A percentile compares a stretch with the other conserved stretches of the same genome.
phyloP scores from a whole-genome alignment of 2,797 vertebrate genomes.

The Hydrocynus forskahlii region DNA sequence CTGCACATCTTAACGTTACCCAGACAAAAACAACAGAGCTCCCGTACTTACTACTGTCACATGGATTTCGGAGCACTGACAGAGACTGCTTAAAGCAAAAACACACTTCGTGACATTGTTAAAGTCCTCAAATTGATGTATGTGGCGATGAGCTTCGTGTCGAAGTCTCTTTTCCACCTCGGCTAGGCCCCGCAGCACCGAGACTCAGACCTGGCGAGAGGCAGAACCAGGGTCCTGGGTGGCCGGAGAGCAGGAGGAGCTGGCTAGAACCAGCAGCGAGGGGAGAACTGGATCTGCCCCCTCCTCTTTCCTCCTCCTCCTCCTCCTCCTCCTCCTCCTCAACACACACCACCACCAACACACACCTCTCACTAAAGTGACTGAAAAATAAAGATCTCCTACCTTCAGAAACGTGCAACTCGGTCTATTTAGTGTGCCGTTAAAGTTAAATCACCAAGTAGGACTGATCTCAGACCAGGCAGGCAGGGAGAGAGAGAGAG shows the following conservation, averaged over 20 bases:
- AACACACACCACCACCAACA: constrained; percentile 37
- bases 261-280: constrained; percentile 70
- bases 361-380: neutral
- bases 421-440: constrained; percentile 64
- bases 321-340: neutral
- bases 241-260: constrained; percentile 62
- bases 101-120: constrained; percentile 32
- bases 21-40: constrained; percentile 47
- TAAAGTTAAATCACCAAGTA: constrained; percentile 78
- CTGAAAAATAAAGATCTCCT: constrained; percentile 55
- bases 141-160: neutral
- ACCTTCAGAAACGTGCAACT: constrained; percentile 64
- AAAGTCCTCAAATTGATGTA: neutral
- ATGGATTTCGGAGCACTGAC: constrained; percentile 43
- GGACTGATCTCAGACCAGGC: constrained; percentile 69
- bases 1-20: neutral
- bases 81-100: constrained; percentile 17
- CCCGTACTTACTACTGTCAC: constrained; percentile 41
- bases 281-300: constrained; percentile 75
- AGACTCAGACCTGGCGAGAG: constrained; percentile 70
- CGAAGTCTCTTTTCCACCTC: neutral
- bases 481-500: constrained; percentile 28
- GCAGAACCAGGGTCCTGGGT: constrained; percentile 75
- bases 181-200: constrained; percentile 62
- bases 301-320: neutral